Percentiles rank a stretch among this genome's conserved stretches.
Conservation (phyloP, 2,888 invertebrate genomes). For the Fragum fragum region DNA sequence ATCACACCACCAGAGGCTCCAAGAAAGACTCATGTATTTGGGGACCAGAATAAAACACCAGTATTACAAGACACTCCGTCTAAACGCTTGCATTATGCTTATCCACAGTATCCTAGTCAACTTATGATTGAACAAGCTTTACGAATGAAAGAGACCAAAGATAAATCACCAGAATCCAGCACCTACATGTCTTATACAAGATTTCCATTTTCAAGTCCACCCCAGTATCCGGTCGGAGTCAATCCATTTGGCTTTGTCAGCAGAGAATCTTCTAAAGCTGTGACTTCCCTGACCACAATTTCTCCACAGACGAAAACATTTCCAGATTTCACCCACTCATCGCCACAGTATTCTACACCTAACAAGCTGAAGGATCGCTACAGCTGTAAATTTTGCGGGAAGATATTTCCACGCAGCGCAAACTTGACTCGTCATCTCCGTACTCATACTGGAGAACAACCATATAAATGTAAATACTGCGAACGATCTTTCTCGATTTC, state of each 20-base stretch:
- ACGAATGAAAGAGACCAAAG: constrained; percentile 78
- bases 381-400: constrained; percentile 97
- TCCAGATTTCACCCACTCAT: constrained; percentile 54
- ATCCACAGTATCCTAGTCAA: constrained; percentile 89
- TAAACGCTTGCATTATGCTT: constrained; percentile 88
- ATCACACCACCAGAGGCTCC: constrained; percentile 75
- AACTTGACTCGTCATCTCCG: constrained; percentile 98
- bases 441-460: constrained; percentile 97
- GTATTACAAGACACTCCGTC: constrained; percentile 83
- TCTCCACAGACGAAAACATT: constrained; percentile 59
- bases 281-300: constrained; percentile 61
- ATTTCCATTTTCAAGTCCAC: constrained; percentile 78
- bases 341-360: constrained; percentile 86
- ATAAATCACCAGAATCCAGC: constrained; percentile 78
- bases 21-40: constrained; percentile 83
- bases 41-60: constrained; percentile 75
- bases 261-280: constrained; percentile 71
- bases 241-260: constrained; percentile 76
- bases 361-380: constrained; percentile 96
- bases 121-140: constrained; percentile 77
- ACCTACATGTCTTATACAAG: constrained; percentile 77
- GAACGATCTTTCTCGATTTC: constrained; percentile 99
- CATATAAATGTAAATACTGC: constrained; percentile 95
- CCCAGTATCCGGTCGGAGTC: constrained; percentile 71
- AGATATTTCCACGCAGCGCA: constrained; percentile 98